Evolutionary conservation across 2,113 vertebrate species (phyloP).

Genomic region (Antechinus stuartii): DNA sequence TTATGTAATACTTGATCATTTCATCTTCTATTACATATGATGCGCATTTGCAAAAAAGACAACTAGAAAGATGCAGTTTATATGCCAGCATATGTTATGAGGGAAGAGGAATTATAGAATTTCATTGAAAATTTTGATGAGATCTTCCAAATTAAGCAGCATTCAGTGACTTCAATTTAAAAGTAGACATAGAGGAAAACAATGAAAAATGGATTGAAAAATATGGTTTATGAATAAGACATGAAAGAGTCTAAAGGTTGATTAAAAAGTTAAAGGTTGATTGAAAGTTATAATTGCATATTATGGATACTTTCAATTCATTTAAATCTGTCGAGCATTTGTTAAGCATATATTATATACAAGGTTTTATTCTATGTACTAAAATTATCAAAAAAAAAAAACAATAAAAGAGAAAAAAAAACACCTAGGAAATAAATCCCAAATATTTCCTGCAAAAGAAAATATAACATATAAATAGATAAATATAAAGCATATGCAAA

Average conservation of each 20-base stretch:
- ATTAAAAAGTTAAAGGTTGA: background rate
- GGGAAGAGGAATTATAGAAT: background rate
- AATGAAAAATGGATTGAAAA: background rate
- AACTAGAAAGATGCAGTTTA: background rate
- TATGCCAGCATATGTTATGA: background rate
- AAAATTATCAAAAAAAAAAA: background rate
- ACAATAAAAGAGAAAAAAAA: background rate
- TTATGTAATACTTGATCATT: background rate
- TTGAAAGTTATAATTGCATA: background rate
- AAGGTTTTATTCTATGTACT: background rate
- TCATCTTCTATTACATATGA: background rate
- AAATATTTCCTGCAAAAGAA: background rate
- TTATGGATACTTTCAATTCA: background rate
- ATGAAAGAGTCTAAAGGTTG: background rate
- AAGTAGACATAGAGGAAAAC: background rate
- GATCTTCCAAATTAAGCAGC: background rate
- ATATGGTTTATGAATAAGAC: background rate
- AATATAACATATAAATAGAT: background rate
- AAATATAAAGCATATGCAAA: background rate
- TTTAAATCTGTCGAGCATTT: background rate
- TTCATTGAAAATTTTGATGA: background rate
- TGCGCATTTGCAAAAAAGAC: background rate
- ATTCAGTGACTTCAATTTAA: background rate
- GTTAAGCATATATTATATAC: background rate
- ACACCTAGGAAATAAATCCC: background rate